Evolutionary conservation across 2,888 invertebrate species (phyloP).

Genomic region (Elaeidobius kamerunicus): DNA sequence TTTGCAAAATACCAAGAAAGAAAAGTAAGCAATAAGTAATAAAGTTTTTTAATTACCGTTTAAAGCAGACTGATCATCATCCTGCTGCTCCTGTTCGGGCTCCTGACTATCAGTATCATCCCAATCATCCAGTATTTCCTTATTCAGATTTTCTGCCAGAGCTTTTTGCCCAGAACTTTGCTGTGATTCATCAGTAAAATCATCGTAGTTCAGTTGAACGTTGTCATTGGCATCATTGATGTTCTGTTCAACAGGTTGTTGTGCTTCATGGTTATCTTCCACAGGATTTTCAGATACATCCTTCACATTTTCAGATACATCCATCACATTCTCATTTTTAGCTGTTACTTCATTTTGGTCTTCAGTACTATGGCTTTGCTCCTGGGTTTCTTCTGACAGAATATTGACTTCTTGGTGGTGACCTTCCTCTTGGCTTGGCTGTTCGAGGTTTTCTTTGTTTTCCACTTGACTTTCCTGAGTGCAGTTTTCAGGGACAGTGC

Average conservation of each 20-base stretch:
- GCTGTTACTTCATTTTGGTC: neutral
- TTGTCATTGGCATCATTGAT: constrained; percentile 24
- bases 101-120: constrained; percentile 49
- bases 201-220: constrained; percentile 34
- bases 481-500: neutral
- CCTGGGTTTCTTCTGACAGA: neutral
- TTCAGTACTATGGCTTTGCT: neutral
- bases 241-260: constrained; percentile 6
- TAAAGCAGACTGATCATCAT: constrained; percentile 14
- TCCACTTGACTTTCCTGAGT: neutral
- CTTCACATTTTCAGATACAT: neutral
- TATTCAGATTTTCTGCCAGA: constrained; percentile 32
- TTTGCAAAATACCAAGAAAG: too few relatives aligned
- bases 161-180: constrained; percentile 31
- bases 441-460: neutral
- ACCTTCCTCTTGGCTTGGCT: neutral
- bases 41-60: too few relatives aligned
- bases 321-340: neutral
- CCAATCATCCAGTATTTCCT: constrained; percentile 49
- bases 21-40: too few relatives aligned
- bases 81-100: constrained; percentile 32
- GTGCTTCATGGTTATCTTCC: neutral
- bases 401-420: neutral
- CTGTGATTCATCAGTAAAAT: constrained; percentile 39
- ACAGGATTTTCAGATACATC: neutral